A percentile compares a stretch with the other conserved stretches of the same genome.
These are phyloP conservation scores for Brachionus asplanchnoidis DNA, from an alignment of 1,140 invertebrate species.

Conservation along the genomic window DNA sequence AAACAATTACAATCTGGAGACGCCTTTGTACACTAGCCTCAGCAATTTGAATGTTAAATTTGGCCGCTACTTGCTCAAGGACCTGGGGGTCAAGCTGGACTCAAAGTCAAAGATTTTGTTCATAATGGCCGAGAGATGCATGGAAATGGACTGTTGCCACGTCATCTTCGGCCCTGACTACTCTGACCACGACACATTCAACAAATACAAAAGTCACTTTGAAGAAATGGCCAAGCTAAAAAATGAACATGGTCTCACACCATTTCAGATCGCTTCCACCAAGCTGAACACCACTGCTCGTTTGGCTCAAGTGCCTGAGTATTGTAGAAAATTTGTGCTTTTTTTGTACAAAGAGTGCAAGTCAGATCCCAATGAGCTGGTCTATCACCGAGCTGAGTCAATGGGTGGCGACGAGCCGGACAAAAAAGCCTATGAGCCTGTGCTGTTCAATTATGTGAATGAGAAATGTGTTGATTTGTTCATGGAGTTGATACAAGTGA, in stretches of 20 bases:
- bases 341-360: conserved; percentile 41
- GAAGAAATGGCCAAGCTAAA: conserved; percentile 10
- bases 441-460: neutral
- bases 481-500: neutral
- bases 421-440: neutral
- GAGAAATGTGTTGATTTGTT: neutral
- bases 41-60: conserved; percentile 11
- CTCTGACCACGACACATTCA: neutral
- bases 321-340: neutral
- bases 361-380: neutral
- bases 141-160: neutral
- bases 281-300: neutral
- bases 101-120: neutral
- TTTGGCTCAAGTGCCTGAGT: neutral
- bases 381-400: neutral
- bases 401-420: neutral
- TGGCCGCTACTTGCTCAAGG: neutral
- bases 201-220: neutral
- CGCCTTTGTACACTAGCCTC: conserved; percentile 53
- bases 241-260: neutral
- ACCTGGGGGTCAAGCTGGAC: neutral
- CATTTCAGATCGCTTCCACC: neutral
- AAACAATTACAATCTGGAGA: conserved; percentile 51
- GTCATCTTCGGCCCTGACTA: neutral
- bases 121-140: neutral